A percentile compares a stretch with the other conserved stretches of the same genome.
These are phyloP conservation scores for Melanotaenia parkinsoni DNA, from an alignment of 2,797 vertebrate genomes.

Conservation along the genomic window DNA sequence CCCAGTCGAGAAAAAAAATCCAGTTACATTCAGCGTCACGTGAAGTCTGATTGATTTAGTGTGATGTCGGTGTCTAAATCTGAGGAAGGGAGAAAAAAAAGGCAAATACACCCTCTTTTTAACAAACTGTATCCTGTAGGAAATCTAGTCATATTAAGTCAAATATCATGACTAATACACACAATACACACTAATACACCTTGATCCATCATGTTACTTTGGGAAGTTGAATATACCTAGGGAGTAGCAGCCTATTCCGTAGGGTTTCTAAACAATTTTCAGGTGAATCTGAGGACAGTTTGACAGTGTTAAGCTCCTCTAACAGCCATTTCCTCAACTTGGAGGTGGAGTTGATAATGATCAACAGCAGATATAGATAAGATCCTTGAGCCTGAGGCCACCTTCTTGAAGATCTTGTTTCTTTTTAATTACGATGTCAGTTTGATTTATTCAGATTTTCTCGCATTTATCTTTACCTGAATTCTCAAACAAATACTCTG, in stretches of 20 bases:
- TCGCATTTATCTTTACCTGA: constrained; percentile 33
- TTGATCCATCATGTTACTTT: neutral
- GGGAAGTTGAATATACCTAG: neutral
- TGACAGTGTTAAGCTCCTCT: constrained; percentile 30
- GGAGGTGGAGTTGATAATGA: constrained; percentile 55
- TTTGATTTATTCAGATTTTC: constrained; percentile 63
- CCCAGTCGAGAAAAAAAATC: neutral
- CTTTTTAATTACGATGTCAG: constrained; percentile 74
- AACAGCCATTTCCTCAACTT: constrained; percentile 65
- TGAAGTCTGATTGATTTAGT: neutral
- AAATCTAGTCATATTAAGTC: neutral
- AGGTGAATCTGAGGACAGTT: constrained; percentile 40
- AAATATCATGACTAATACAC: neutral
- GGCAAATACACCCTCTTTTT: neutral
- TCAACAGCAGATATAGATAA: constrained; percentile 64
- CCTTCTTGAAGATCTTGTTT: constrained; percentile 28
- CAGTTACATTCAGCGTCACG: neutral
- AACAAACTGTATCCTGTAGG: neutral
- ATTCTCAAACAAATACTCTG: constrained; percentile 22
- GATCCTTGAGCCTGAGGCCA: constrained; percentile 41
- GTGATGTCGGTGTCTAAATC: constrained; percentile 5
- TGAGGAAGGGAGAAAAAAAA: neutral
- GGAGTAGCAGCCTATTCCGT: neutral
- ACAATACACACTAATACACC: no score
- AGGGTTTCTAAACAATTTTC: constrained; percentile 1